Evolutionary conservation across 2,113 vertebrate species (phyloP).

Genomic region (Tonatia bakeri): DNA sequence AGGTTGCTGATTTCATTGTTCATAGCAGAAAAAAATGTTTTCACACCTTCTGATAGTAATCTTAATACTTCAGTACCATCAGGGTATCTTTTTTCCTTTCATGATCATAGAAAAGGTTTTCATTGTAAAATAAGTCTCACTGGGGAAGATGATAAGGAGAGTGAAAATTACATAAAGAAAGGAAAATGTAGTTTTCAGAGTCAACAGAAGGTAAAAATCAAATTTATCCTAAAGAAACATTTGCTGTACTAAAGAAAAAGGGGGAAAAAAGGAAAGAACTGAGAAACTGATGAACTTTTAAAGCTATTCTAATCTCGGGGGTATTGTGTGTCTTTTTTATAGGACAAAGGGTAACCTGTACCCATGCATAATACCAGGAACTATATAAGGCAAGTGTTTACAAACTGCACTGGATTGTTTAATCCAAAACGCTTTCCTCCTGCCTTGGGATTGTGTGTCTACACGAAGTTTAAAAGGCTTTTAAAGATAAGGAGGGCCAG

Average conservation of each 20-base stretch:
- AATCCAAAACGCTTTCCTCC: conserved; percentile 65
- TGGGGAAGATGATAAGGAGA: background rate
- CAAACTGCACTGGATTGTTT: conserved; percentile 70
- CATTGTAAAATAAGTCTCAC: conserved; percentile 25
- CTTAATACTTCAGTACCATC: conserved; percentile 30
- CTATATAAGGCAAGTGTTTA: conserved; percentile 70
- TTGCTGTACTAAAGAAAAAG: background rate
- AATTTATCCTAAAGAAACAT: conserved; percentile 5
- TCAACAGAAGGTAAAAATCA: background rate
- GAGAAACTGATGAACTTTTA: conserved; percentile 57
- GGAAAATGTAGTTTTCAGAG: background rate
- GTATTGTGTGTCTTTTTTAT: conserved; percentile 47
- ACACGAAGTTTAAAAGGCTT: conserved; percentile 69
- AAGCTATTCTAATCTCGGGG: conserved; percentile 22
- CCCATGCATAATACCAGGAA: conserved; percentile 13
- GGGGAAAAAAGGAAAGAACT: background rate
- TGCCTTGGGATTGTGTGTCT: conserved; percentile 63
- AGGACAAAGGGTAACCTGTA: conserved; percentile 37
- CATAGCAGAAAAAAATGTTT: background rate
- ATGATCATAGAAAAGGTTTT: conserved; percentile 10
- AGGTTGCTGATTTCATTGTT: background rate
- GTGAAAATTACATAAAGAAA: background rate
- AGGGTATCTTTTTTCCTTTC: conserved; percentile 33
- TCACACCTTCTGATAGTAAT: conserved; percentile 38
- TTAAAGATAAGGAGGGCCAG: conserved; percentile 63